Conservation (phyloP, 2,888 invertebrate species). For the Phyllotreta cruciferae region DNA sequence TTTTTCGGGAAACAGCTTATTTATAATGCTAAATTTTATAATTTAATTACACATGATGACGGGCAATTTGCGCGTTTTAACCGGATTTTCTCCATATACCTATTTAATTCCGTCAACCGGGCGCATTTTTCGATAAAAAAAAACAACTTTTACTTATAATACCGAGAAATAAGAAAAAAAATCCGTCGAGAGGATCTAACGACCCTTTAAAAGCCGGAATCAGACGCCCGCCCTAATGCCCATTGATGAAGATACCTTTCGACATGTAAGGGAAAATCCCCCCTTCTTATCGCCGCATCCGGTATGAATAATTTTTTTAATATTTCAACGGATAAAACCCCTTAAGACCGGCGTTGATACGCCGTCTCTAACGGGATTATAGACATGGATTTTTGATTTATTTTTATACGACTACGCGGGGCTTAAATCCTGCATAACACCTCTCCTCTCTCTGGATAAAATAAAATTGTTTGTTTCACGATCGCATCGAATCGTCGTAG, state of each 20-base stretch:
- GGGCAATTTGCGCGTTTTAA: slow-evolving; percentile 15
- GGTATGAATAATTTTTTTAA: slow-evolving; percentile 30
- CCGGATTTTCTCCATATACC: no score
- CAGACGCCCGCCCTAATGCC: slow-evolving; percentile 27
- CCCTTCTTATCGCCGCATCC: slow-evolving; percentile 18
- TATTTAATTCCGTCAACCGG: no score
- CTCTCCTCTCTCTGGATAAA: background rate
- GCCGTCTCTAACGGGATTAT: slow-evolving; percentile 11
- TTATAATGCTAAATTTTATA: slow-evolving; percentile 20
- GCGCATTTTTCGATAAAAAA: no score
- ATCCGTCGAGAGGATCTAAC: slow-evolving; percentile 12
- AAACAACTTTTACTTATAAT: no score
- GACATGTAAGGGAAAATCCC: slow-evolving; percentile 27
- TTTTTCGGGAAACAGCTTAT: slow-evolving; percentile 20
- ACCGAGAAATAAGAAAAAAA: no score
- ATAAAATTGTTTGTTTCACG: no score
- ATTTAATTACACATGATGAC: slow-evolving; percentile 24
- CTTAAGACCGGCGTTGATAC: slow-evolving; percentile 20
- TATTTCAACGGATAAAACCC: slow-evolving; percentile 24
- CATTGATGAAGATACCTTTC: slow-evolving; percentile 29
- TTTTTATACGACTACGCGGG: background rate
- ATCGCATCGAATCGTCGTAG: no score
- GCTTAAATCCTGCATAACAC: background rate
- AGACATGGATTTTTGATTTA: slow-evolving; percentile 9
- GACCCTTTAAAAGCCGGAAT: slow-evolving; percentile 29